Evolutionary conservation across 2,888 invertebrate genomes (phyloP), one percentile per base, ranked within the genome.

Genomic region (Cosmorhoe ocellata): DNA sequence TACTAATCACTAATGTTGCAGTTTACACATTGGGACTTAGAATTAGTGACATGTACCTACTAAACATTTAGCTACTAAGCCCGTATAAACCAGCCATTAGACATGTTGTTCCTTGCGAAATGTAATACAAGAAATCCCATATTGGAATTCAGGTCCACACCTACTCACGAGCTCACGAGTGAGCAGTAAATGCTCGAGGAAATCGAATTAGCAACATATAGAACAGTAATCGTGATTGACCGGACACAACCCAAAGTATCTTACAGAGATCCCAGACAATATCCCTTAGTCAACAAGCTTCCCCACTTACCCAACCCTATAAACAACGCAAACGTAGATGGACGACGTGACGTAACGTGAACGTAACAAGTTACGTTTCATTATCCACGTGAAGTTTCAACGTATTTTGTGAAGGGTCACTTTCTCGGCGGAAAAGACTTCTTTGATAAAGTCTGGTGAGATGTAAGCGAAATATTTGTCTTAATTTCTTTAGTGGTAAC

Each of bases 291-390:
- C 52, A 46, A 60, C 56, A 60, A 24, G 56, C 28, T 47, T 53
- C 45, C 31, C 48, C 58, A 46, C 56, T 58, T 47, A 51, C 40
- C 33, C 40, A 11, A 30, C 30, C 41, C 47, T 37, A 50, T 52
- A 56, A 58, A 54, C 42, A 34, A 31, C 32, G 2, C 22, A 26
- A 51, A 51, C 44, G 33, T 51, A 40, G 39, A 57, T 37, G 37
- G 43, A 45, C 38, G 38, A 38, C 38, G 54, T 57, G 42, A 44
- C 45, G 45, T 34, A 30, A 43, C 33, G 45, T 36, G 22, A 40
- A 33, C 28, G 45, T 42, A 43, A 47, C 55, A 52, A 47, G 41
- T 56, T 53, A 47, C 53, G 58, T 56, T 56, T 55, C 58, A 58
- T 59, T 44, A 24, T 40, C 37, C 39, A 47, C 58, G 24, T 24